These are phyloP conservation scores for Drosophila novamexicana DNA, from an alignment of 1,140 invertebrate genomes.

Conservation along the genomic window DNA sequence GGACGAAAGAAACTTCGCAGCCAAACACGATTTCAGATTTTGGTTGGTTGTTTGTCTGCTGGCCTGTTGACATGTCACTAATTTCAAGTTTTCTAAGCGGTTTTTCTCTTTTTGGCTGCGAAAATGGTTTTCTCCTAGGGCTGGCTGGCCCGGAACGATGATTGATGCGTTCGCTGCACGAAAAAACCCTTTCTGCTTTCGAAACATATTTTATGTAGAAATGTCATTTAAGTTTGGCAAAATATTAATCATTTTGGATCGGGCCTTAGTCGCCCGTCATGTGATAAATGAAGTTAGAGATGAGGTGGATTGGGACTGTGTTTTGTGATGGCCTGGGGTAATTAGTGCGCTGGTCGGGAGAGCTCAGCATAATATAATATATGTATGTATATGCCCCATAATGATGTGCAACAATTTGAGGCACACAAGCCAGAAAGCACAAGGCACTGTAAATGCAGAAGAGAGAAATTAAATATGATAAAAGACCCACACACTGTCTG, in stretches of 20 bases:
- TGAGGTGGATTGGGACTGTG: conserved; percentile 17
- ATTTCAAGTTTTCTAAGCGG: conserved; percentile 65
- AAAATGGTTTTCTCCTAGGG: conserved; percentile 57
- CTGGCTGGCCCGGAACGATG: conserved; percentile 15
- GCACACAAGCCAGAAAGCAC: neutral
- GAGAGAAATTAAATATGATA: conserved; percentile 53
- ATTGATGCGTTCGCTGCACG: conserved; percentile 69
- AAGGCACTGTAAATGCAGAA: neutral
- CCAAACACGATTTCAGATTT: conserved; percentile 20
- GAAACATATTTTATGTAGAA: conserved; percentile 74
- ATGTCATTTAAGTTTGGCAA: conserved; percentile 61
- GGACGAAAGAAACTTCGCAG: neutral
- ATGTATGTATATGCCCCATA: conserved; percentile 14
- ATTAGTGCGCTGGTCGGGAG: conserved; percentile 24
- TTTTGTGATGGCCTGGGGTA: conserved; percentile 29
- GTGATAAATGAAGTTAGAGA: conserved; percentile 69
- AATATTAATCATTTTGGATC: conserved; percentile 65
- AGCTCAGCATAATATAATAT: conserved; percentile 22
- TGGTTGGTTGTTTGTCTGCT: conserved; percentile 33
- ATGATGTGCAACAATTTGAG: conserved; percentile 45
- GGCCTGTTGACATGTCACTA: conserved; percentile 77
- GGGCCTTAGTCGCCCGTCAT: conserved; percentile 23
- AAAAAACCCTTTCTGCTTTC: conserved; percentile 62
- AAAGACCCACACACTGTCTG: conserved; percentile 72
- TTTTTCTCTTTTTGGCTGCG: conserved; percentile 51